Base-by-base conservation (phyloP, 2,888 invertebrate species). In the Clostera curtula region DNA sequence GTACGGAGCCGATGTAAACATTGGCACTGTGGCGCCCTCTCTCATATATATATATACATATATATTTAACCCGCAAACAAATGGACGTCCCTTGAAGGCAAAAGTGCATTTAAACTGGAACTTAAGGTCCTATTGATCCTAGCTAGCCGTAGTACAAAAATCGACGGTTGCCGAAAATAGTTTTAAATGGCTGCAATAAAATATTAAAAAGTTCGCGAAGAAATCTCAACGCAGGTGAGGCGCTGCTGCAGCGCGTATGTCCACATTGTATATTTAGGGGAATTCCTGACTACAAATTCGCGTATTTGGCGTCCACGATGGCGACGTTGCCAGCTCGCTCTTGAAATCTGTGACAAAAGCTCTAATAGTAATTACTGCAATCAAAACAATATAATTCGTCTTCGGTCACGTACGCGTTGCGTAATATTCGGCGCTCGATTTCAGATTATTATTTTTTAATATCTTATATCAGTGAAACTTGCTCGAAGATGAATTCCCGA, bases 221-320 rank as follows among this genome's bases (percentile, higher is more conserved):
- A 24, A 24, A 24, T 24, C 24, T 24, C 17, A 13, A 17, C 24
- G 14, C 13, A 13, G 17, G 24, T 24, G 24, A 16, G 24, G 24
- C 24, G 10, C 24, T 24, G 15, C 24, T 24, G 24, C 5, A 15
- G 17, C 24, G 24, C 10, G 24, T 24, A 24, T 24, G 16, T 24
- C 4, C 10, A 20, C 20, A 13, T 17, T 11, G 24, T 24, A 24
- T 24, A 24, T 13, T 10, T 14, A n/a, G 17, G 10, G 12, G 24
- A 24, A 7, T 24, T 15, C 4, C 15, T 21, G 21, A 21, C 21
- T 7, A 21, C 21, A 4, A 21, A 21, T 21, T 12, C 12, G 21
- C 21, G 21, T 10, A 11, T 21, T 21, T 5, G 21, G 21, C 21
- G 10, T 21, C 11, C 11, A 12, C 8, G 11, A 21, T 21, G 9